phyloP scores from a whole-genome alignment of 2,888 invertebrate genomes.

The Athripsodes cinereus region DNA sequence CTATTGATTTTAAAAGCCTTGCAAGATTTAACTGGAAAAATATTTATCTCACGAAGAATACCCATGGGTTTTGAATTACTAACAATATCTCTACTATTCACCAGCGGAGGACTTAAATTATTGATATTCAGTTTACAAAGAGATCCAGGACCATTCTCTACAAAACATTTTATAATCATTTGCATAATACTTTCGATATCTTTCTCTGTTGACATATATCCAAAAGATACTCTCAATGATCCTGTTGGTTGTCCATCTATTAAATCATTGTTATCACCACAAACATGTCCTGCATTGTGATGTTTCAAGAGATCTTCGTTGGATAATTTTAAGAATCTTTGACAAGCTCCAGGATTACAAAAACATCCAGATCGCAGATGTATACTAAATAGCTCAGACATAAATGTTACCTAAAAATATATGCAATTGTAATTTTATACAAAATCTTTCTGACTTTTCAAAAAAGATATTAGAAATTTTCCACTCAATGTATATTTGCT shows the following conservation, averaged over 20 bases:
- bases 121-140: constrained; percentile 27
- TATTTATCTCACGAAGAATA: constrained; percentile 48
- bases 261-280: constrained; percentile 84
- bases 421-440: no score
- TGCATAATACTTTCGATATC: constrained; percentile 66
- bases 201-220: constrained; percentile 73
- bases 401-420: constrained; percentile 76
- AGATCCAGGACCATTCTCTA: constrained; percentile 34
- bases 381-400: constrained; percentile 82
- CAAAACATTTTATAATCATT: constrained; percentile 73
- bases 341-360: constrained; percentile 95
- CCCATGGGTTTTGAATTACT: constrained; percentile 22
- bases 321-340: constrained; percentile 65
- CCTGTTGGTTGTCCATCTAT: constrained; percentile 87
- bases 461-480: no score
- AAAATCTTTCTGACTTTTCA: no score
- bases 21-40: constrained; percentile 92
- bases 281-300: constrained; percentile 82
- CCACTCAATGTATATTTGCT: no score
- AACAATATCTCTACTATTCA: background rate
- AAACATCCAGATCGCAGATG: constrained; percentile 91
- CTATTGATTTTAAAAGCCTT: constrained; percentile 62
- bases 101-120: background rate
- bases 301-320: constrained; percentile 67
- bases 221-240: constrained; percentile 86